Evolutionary conservation across 2,888 invertebrate genomes (phyloP), one percentile per base, ranked within the genome.

Genomic region (Lasioglossum zephyrum): DNA sequence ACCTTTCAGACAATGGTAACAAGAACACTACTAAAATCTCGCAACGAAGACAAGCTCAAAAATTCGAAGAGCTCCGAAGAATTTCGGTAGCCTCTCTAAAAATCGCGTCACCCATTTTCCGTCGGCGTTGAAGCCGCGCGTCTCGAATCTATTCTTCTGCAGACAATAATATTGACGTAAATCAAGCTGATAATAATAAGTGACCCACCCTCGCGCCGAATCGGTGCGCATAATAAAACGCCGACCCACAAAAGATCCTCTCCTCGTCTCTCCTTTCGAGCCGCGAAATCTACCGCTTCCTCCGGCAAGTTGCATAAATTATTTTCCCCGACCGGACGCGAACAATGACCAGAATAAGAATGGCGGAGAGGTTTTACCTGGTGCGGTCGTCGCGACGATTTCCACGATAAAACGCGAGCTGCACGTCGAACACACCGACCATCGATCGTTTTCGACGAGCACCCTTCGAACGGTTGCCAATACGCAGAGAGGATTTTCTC

Each of bases 231-330:
- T 53, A 77, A 84, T 63, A 31, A 63, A 63, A 63, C 63, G 31
- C 6, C 66, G 66, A 66, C 66, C 66, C 66, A 66, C 66, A 66
- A 66, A 66, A 36, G 66, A 66, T 66, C 31, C 75, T 76, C 26
- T 49, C 49, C 22, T 22, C 3, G 36, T 72, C 44, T n/a, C n/a
- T 22, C 41, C 18, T 22, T 57, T 18, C 84, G 73, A 66, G 66
- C 66, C 77, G 73, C 84, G 79, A 83, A 83, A 87, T 89, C 73
- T 79, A 53, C 60, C 84, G 49, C 77, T 88, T 88, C 83, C 83
- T 89, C 80, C 79, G 72, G 47, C 83, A 36, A 66, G 81, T 88
- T 85, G 82, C 83, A 72, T 79, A 81, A 88, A 90, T 87, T 84
- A 87, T 86, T 88, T 82, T 87, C 75, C 63, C 70, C 81, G 85